Base-by-base conservation (phyloP, 2,797 vertebrate genomes). In the Muraenolepis orangiensis region DNA sequence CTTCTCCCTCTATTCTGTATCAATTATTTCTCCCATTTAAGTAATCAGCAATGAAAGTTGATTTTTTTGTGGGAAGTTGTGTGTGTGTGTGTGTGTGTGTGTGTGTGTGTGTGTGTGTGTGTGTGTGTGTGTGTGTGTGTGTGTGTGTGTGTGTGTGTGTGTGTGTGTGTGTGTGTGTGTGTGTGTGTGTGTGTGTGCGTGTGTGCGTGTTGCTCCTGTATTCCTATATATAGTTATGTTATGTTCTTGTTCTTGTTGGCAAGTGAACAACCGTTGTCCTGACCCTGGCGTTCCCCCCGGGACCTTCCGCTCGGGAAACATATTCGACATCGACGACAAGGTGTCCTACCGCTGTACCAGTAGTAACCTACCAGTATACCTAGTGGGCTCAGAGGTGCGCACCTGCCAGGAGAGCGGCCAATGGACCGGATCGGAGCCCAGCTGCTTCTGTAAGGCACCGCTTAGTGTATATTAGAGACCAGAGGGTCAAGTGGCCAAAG, bases 201-300 rank as follows among this genome's bases (percentile, higher is more conserved):
- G 34, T 36, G 34, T 4, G 34, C 8, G 34, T 8, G 34, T 36
- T 4, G 40, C 18, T 1, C 2, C 13, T 46, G 40, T 46, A 46
- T 13, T 2, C 40, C n/a, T n/a, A n/a, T n/a, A n/a, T n/a, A n/a
- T n/a, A n/a, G n/a, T n/a, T n/a, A n/a, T n/a, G n/a, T 57, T n/a
- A 57, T 57, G 51, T 64, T 2, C 57, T 36, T 38, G 66, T 36
- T 70, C 6, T 69, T n/a, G n/a, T 40, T 57, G 13, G n/a, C 71
- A 83, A 91, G 88, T 81, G 3, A 82, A 71, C 7, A 5, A 69
- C 34, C 2, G 0, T 2, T 92, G 90, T 74, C 26, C 87, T 13
- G 87, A 93, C 74, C 92, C 91, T 8, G 91, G 91, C 3, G 66
- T 91, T 46, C 91, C 92, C 40, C 6, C 92, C 14, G 92, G 92